Evolutionary conservation across 2,113 vertebrate species (phyloP), one percentile per base, ranked within the genome.

Genomic region (Genyomyrus donnyi): DNA sequence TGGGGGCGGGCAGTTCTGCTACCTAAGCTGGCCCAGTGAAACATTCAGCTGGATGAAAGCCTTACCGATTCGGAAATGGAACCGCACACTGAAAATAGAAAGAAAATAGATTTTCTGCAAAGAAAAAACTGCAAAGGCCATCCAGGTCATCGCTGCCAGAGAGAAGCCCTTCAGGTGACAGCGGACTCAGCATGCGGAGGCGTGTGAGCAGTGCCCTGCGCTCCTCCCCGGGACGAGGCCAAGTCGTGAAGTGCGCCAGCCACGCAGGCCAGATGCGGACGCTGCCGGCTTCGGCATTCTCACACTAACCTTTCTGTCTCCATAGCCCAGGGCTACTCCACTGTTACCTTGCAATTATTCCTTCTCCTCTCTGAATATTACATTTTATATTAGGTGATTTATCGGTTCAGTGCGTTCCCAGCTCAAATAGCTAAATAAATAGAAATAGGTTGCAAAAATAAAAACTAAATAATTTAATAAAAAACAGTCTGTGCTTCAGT

Each of bases 261-360:
- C 21, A 89, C n/a, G 80, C 89, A 56, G 56, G 56, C 66, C 88
- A 85, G 58, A 85, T 88, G 50, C 91, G 35, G 39, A 62, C 88
- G 39, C 87, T 70, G 39, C 88, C 62, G 53, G 87, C 91, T 77
- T 42, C 56, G 89, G 86, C 56, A 85, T 49, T 8, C 80, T 50
- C 27, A 49, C 17, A 24, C 74, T 80, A 88, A 85, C 62, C 62
- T 70, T 70, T 70, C 62, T 31, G 62, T 70, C 62, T 70, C 83
- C 87, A 77, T 80, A 86, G 87, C 91, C 89, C 50, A 27, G 24
- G 89, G 91, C 56, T 74, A 74, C 62, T 50, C 21, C 39, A 88
- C 84, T 88, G 31, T 84, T 87, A 58, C 86, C 70, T 91, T 50
- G 85, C 84, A 87, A 90, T 90, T 90, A 52, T 56, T 58, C 56